Conservation (phyloP, 1,140 invertebrate genomes). For the Liolophura sinensis region DNA sequence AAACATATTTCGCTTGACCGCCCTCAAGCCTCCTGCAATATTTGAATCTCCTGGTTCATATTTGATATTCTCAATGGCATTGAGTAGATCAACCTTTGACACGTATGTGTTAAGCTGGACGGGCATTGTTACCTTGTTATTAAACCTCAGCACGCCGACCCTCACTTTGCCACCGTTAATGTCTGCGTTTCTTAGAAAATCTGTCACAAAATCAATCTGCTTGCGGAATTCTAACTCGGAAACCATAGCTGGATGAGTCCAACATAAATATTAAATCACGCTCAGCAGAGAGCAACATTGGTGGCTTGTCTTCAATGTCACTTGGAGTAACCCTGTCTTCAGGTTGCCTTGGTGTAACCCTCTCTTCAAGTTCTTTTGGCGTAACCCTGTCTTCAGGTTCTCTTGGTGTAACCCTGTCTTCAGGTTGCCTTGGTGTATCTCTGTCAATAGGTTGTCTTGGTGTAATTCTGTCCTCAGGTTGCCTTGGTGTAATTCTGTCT, state of each 20-base stretch:
- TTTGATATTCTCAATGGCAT: constrained; percentile 25
- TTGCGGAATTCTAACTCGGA: constrained; percentile 25
- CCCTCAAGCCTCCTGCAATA: constrained; percentile 19
- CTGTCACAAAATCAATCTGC: constrained; percentile 26
- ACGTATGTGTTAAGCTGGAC: constrained; percentile 23
- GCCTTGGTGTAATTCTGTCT: too few species aligned
- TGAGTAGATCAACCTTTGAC: constrained; percentile 13
- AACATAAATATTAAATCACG: constrained; percentile 29
- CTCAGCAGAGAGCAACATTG: background rate
- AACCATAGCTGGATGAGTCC: constrained; percentile 41
- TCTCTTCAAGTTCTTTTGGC: too few species aligned
- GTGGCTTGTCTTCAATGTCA: too few species aligned
- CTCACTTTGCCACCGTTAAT: constrained; percentile 29
- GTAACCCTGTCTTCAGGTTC: too few species aligned
- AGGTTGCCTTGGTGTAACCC: too few species aligned
- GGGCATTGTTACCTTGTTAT: constrained; percentile 19
- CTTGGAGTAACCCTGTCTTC: too few species aligned
- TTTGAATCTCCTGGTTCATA: constrained; percentile 30
- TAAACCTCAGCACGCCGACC: constrained; percentile 29
- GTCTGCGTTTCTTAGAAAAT: constrained; percentile 20
- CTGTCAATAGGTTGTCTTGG: too few species aligned
- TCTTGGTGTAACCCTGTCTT: too few species aligned
- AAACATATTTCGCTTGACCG: constrained; percentile 22
- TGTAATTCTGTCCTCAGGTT: too few species aligned
- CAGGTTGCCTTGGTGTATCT: too few species aligned